Percentiles rank a stretch among this genome's conserved stretches.
Evolutionary conservation across 2,888 invertebrate species (phyloP).

Genomic region (Machimus atricapillus): DNA sequence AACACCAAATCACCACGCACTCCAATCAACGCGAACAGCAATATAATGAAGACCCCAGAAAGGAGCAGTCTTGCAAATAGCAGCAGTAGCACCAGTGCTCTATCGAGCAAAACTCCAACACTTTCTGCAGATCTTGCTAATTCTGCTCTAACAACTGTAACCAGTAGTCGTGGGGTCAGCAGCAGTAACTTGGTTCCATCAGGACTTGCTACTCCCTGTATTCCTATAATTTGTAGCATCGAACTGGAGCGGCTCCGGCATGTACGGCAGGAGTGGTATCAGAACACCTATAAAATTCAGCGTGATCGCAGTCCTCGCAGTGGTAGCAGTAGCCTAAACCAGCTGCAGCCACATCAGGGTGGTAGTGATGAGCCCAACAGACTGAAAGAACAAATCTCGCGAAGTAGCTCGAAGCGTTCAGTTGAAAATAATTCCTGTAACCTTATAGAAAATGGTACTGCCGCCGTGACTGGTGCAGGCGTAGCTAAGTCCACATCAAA

Average conservation of each 20-base stretch:
- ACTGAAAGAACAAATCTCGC: conserved; percentile 38
- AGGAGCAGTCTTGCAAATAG: background rate
- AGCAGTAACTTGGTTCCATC: conserved; percentile 45
- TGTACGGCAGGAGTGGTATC: conserved; percentile 56
- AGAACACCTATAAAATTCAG: conserved; percentile 54
- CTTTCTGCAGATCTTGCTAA: conserved; percentile 17
- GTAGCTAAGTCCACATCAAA: background rate
- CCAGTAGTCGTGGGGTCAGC: background rate
- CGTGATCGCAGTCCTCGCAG: conserved; percentile 37
- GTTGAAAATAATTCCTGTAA: conserved; percentile 7
- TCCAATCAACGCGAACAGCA: conserved; percentile 36
- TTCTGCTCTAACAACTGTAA: background rate
- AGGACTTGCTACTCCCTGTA: conserved; percentile 43
- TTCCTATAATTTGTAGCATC: conserved; percentile 58
- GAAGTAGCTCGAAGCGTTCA: conserved; percentile 15
- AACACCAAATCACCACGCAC: conserved; percentile 34
- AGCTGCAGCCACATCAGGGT: conserved; percentile 41
- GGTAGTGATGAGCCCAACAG: conserved; percentile 46
- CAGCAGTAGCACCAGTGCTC: background rate
- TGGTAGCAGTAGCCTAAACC: conserved; percentile 48
- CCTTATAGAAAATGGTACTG: background rate
- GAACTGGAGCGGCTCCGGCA: conserved; percentile 56
- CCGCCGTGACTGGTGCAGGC: background rate
- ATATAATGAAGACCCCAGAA: conserved; percentile 4
- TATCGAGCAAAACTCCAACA: conserved; percentile 34